Conservation (phyloP, 1,140 invertebrate species). For the Megathymus violae region DNA sequence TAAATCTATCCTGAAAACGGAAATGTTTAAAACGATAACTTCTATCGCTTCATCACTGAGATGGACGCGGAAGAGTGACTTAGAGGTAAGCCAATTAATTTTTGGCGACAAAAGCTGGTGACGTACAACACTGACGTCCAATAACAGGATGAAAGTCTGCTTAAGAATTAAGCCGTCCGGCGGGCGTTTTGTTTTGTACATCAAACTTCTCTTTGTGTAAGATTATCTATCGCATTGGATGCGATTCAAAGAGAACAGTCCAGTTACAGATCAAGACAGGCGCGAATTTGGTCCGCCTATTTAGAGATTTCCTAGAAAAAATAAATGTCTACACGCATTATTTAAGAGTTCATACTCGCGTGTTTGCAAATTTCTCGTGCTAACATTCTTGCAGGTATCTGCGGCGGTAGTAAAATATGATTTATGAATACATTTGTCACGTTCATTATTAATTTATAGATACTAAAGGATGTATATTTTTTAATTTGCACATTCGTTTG, state of each 20-base stretch:
- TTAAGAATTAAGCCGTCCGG: slow-evolving; percentile 15
- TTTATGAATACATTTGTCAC: too few species aligned
- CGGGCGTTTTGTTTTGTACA: slow-evolving; percentile 27
- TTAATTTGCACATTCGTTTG: too few species aligned
- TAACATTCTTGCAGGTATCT: too few species aligned
- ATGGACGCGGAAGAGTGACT: slow-evolving; percentile 26
- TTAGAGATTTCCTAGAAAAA: slow-evolving; percentile 49
- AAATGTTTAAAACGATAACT: background rate
- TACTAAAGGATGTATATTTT: too few species aligned
- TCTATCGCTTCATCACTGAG: background rate
- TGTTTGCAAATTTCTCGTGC: slow-evolving; percentile 45
- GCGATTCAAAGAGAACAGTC: slow-evolving; percentile 50
- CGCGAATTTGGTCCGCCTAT: slow-evolving; percentile 57
- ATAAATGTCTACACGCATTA: slow-evolving; percentile 23
- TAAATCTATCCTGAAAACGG: background rate
- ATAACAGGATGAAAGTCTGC: slow-evolving; percentile 35
- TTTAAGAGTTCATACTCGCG: slow-evolving; percentile 17
- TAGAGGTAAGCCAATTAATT: slow-evolving; percentile 39
- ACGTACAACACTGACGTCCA: slow-evolving; percentile 11
- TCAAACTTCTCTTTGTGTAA: slow-evolving; percentile 35
- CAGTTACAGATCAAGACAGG: slow-evolving; percentile 45
- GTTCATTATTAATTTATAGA: too few species aligned
- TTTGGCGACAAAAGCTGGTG: slow-evolving; percentile 31
- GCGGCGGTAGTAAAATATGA: too few species aligned
- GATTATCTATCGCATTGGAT: slow-evolving; percentile 49